Evolutionary conservation across 2,888 invertebrate genomes (phyloP).

Genomic region (Plebejus argus): DNA sequence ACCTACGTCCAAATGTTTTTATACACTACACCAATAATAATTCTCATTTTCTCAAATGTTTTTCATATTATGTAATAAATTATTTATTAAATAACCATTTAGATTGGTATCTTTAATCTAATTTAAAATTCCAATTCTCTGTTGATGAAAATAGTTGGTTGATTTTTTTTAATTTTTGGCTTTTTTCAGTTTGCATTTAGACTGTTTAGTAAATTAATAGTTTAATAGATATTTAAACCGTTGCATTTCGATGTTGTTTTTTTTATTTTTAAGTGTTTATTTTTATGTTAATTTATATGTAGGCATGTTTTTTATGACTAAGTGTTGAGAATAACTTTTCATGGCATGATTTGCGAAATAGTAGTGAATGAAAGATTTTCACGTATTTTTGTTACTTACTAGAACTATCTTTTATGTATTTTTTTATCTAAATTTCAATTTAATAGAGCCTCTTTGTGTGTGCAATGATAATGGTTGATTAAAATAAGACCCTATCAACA

Average conservation of each 20-base stretch:
- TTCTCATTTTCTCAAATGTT: neutral
- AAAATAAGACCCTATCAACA: neutral
- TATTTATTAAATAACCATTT: too few relatives aligned
- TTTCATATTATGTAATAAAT: neutral
- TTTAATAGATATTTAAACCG: neutral
- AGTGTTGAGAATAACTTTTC: conserved; percentile 30
- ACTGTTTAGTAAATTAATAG: neutral
- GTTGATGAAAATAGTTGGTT: neutral
- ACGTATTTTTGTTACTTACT: neutral
- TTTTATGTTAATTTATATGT: neutral
- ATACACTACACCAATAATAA: neutral
- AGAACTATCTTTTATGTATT: neutral
- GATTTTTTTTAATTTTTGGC: neutral
- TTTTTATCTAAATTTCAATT: neutral
- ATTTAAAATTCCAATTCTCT: neutral
- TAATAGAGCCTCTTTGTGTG: neutral
- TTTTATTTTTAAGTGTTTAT: neutral
- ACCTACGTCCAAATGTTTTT: conserved; percentile 1
- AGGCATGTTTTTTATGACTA: conserved; percentile 14
- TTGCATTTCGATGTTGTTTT: conserved; percentile 27
- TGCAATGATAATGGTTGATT: neutral
- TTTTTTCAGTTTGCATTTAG: conserved; percentile 20
- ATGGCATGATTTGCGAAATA: conserved; percentile 17
- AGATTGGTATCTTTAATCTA: neutral
- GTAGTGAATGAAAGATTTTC: conserved; percentile 4